Evolutionary conservation across 2,113 vertebrate species (phyloP), one percentile per base, ranked within the genome.

Genomic region (Gymnobelideus leadbeateri): DNA sequence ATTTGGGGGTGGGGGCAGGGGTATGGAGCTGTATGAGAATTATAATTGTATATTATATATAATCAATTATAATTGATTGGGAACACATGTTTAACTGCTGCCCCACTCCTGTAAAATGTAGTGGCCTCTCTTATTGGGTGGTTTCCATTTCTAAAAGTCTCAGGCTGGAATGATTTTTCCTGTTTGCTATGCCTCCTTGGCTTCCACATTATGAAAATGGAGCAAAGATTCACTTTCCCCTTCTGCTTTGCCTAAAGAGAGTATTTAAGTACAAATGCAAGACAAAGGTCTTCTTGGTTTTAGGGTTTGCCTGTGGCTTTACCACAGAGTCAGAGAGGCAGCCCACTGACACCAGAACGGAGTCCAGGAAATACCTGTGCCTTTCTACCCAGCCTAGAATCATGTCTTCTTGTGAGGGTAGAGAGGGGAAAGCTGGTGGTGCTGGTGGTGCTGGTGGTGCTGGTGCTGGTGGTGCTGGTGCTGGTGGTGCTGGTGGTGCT

Each of bases 121-220:
- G 68, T 24, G 1, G 5, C 43, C 19, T 84, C 68, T 43, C n/a
- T 43, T 28, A 1, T 2, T 0, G 23, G 4, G 52, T 19, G 90
- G 25, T 16, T 21, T 19, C 61, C 0, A 10, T 16, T 21, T 19
- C 61, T 0, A 10, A 8, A 0, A 1, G 50, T 51, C 1, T 4
- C n/a, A 8, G 26, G 21, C 43, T 51, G 6, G 46, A 84, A 9
- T 0, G 0, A 25, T 23, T 3, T 0, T 43, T 3, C 28, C 0
- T 0, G 26, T 37, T 2, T 37, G 37, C 26, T 14, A 3, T 47
- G 16, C n/a, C 0, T n/a, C 47, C 25, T 55, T 90, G 52, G 43
- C 51, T 84, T 84, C 61, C 24, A 3, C 9, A 23, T n/a, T n/a
- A 51, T 49, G 52, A 31, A 46, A 28, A n/a, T 57, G 50, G 52